Base-by-base conservation (phyloP, 2,797 vertebrate species). In the Protosalanx chinensis region DNA sequence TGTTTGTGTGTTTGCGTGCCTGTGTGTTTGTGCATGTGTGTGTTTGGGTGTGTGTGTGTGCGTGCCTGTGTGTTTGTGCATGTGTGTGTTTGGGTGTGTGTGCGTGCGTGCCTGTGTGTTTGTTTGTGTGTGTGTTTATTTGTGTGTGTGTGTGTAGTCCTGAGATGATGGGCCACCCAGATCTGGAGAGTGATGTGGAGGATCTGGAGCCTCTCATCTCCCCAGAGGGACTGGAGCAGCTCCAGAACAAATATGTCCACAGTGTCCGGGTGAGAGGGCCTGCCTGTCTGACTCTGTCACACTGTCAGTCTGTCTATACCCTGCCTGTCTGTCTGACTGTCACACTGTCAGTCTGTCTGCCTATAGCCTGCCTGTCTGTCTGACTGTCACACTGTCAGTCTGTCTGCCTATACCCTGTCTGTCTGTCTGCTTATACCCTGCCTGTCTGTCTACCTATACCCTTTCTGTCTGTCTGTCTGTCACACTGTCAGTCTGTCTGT, bases 161-260 rank as follows among this genome's bases (percentile, higher is more conserved):
- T 15, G 94, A 97, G 70, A 96, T 99, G 97, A 97, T 99, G 95
- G 93, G 93, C 72, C 91, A 94, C 41, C 91, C 95, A 3, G 93
- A 94, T 78, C 88, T 99, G 73, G 88, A 91, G 70, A 80, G 91
- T n/a, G 94, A 96, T 84, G 18, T 53, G 62, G 91, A 92, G 33
- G 86, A 93, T 33, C 85, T 98, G 64, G 93, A 91, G 59, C 93
- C 94, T 30, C 92, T 98, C 29, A 90, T 99, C 82, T 92, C 94
- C 29, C 56, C 82, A 0, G 96, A 96, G 72, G 90, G 93, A 0
- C 81, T 97, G 49, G 94, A 98, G 72, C 92, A 93, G 75, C 91
- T 97, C 53, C 94, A 97, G 86, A 91, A 79, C 81, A 96, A 93
- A 89, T 98, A 97, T 0, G 92, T 98, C 16, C 87, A 92, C 67